Conservation (phyloP, 2,113 vertebrate genomes). For the Albula glossodonta region DNA sequence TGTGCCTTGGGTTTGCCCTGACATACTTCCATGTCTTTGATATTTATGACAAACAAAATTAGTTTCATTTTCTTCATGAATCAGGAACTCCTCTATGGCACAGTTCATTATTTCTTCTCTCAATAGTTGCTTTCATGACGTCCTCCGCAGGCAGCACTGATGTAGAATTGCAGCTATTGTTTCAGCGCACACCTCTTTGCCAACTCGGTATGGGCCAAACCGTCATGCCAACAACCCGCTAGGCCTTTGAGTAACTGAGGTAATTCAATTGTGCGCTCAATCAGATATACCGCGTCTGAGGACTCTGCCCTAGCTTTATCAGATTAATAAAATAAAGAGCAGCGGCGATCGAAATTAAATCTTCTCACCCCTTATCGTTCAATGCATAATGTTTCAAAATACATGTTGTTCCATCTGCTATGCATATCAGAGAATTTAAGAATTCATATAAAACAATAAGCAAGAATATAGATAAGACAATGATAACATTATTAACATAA, state of each 20-base stretch:
- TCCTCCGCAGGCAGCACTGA: not conserved
- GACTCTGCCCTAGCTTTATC: not conserved
- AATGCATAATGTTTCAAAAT: not conserved
- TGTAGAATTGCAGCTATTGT: not conserved
- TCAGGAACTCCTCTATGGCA: no score
- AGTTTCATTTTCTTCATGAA: no score
- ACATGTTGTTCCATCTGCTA: not conserved
- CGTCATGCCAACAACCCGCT: not conserved
- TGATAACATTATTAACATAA: not conserved
- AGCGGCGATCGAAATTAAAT: not conserved
- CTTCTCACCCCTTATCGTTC: not conserved
- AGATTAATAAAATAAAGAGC: not conserved
- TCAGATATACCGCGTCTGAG: not conserved
- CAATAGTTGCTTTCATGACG: not conserved
- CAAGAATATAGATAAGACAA: not conserved
- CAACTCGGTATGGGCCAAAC: not conserved
- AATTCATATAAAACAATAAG: not conserved
- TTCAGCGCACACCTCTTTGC: not conserved
- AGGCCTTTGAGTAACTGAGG: not conserved
- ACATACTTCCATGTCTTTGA: no score
- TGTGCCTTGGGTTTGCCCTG: no score
- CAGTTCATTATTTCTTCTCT: not conserved
- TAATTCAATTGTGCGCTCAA: not conserved
- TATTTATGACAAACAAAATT: no score
- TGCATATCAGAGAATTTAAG: constrained; percentile 1